Percentiles rank a stretch among this genome's conserved stretches.
phyloP scores from a whole-genome alignment of 2,113 vertebrate species.

The Apeltes quadracus region DNA sequence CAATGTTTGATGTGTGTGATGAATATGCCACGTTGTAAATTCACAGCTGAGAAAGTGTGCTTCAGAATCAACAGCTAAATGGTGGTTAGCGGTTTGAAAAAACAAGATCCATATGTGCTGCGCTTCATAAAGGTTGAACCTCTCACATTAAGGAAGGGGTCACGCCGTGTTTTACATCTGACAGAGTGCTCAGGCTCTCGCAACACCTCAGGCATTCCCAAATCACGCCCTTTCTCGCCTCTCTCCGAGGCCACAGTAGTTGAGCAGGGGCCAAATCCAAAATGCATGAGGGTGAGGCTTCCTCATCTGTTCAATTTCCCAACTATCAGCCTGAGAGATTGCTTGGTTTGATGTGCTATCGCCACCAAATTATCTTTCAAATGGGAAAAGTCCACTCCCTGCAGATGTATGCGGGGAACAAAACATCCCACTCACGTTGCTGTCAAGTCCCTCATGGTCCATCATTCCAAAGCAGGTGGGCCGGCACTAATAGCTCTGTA shows the following conservation, averaged over 20 bases:
- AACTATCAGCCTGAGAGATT: conserved; percentile 80
- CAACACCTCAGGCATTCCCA: conserved; percentile 64
- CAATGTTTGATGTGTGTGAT: conserved; percentile 78
- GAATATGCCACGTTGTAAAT: conserved; percentile 75
- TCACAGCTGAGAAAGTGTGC: conserved; percentile 77
- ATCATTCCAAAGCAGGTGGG: conserved; percentile 69
- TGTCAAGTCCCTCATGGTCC: conserved; percentile 55
- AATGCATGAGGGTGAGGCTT: conserved; percentile 80
- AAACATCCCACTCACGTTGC: conserved; percentile 62
- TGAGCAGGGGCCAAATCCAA: conserved; percentile 74
- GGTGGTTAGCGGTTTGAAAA: conserved; percentile 66
- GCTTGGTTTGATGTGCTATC: conserved; percentile 78
- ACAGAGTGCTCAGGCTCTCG: conserved; percentile 55
- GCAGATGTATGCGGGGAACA: conserved; percentile 52
- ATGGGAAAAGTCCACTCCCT: conserved; percentile 72
- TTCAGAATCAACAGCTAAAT: conserved; percentile 74
- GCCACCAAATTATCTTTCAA: conserved; percentile 77
- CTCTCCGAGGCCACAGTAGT: conserved; percentile 58
- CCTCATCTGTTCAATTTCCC: conserved; percentile 85
- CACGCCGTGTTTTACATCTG: conserved; percentile 72
- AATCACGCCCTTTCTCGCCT: conserved; percentile 39
- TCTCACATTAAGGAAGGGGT: conserved; percentile 65
- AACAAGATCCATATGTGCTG: conserved; percentile 75
- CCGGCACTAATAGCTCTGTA: conserved; percentile 71
- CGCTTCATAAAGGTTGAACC: conserved; percentile 67